Evolutionary conservation across 2,797 vertebrate genomes (phyloP), one percentile per base, ranked within the genome.

Genomic region (Semaprochilodus insignis): DNA sequence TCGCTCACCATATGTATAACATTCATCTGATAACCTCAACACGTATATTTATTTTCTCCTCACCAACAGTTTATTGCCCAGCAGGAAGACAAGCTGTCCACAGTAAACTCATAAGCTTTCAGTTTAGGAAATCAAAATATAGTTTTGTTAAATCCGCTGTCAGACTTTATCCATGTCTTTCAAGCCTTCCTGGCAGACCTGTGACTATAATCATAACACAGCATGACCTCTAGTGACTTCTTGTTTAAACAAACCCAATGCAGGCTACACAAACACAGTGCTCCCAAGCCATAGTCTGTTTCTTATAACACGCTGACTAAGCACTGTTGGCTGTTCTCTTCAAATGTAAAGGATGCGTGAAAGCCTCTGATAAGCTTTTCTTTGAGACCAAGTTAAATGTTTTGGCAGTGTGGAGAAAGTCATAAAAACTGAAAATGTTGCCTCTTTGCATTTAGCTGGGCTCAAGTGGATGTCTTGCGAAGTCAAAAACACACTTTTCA

Each of bases 331-430:
- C 70, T 25, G 55, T 55, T 65, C 66, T 25, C 19, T 66, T 16
- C 40, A 77, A 48, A 66, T 66, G 13, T 54, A 25, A 52, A 54
- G 48, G 60, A 66, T 59, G 25, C 25, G 10, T 67, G 27, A 55
- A 55, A 54, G 51, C 21, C 63, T 78, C 15, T 55, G 11, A 78
- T 78, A 34, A 69, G 27, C 76, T 67, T 54, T 60, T 25, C n/a
- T 34, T 69, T 52, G 25, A 67, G 63, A 21, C 25, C 23, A 21
- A 51, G 16, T 19, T 65, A 52, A 52, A 54, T 78, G 76, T 31
- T 40, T 51, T 63, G 74, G 54, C 40, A 63, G 34, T 65, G 36
- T 27, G 51, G 4, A 65, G 19, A 67, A 67, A 65, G 21, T 76
- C 36, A 62, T 16, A 15, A 25, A 16, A 48, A 60, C 59, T 25